Base-by-base conservation (phyloP, 2,113 vertebrate species). In the Pyxicephalus adspersus region DNA sequence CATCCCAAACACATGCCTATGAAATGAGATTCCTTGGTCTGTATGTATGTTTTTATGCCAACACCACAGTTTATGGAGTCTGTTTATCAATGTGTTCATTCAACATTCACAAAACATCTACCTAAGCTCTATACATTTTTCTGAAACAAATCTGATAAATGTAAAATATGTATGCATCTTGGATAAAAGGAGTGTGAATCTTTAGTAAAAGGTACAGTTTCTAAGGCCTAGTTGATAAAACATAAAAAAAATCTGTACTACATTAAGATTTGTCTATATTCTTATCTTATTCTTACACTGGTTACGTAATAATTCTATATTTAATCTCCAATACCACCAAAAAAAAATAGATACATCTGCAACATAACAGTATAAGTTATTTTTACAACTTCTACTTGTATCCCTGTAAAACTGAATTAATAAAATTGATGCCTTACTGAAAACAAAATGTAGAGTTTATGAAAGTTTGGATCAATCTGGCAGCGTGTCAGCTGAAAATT, bases 361-460 rank as follows among this genome's bases (percentile, higher is more conserved):
- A 63, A n/a, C 20, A 28, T 66, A 23, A 80, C 22, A 18, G 55
- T 31, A 61, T 20, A 31, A 25, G 38, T 52, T 26, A 71, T 45
- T 80, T 50, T 80, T 80, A 80, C 38, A 80, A 31, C 25, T 28
- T 63, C 25, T 64, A 71, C n/a, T 72, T 64, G 38, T 80, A 58
- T 80, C 58, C 34, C 26, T 74, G n/a, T 45, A 65, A 74, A 74
- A 74, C 38, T 64, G 28, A 74, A 81, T 65, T 74, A 23, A 45
- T 55, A 74, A 71, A 65, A 74, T 64, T 64, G 68, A 72, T 81
- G 57, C 25, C 52, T 38, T 23, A 54, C 50, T 52, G 52, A 70
- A 54, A 34, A 64, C 65, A 31, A 74, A 34, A 79, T 28, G 31
- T 68, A 66, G 45, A 60, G 61, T 65, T 81, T 74, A 64, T 74